Percentiles rank a stretch among this genome's conserved stretches.
These are phyloP conservation scores for Micropoecilia bifurca DNA, from an alignment of 2,797 vertebrate genomes.

Conservation along the genomic window DNA sequence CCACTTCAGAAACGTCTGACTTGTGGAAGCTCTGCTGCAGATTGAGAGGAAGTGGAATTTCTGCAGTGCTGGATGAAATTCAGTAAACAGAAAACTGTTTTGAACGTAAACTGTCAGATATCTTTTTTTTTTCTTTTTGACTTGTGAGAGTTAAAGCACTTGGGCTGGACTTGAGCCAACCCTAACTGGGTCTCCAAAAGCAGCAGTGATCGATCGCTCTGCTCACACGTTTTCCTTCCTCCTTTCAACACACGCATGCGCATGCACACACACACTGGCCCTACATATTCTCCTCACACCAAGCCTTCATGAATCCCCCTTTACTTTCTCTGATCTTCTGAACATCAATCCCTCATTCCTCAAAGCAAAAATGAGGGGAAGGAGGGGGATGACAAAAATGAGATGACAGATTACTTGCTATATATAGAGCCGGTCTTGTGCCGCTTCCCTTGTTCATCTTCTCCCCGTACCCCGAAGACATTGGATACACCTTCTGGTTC, in stretches of 20 bases:
- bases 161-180: constrained; percentile 45
- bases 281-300: constrained; percentile 43
- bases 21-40: constrained; percentile 34
- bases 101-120: constrained; percentile 51
- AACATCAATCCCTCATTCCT: constrained; percentile 76
- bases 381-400: constrained; percentile 64
- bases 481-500: constrained; percentile 68
- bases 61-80: constrained; percentile 46
- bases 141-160: constrained; percentile 37
- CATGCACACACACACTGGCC: constrained; percentile 28
- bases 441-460: constrained; percentile 70
- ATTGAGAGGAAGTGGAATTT: constrained; percentile 43
- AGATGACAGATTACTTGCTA: constrained; percentile 80
- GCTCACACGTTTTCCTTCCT: constrained; percentile 10
- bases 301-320: constrained; percentile 57
- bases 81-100: constrained; percentile 47
- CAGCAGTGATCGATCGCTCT: constrained; percentile 55
- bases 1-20: constrained; percentile 50
- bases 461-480: constrained; percentile 58
- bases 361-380: constrained; percentile 66
- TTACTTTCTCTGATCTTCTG: constrained; percentile 68
- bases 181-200: constrained; percentile 61
- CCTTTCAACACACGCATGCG: constrained; percentile 24
- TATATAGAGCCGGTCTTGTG: constrained; percentile 69
- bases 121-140: constrained; percentile 30